Evolutionary conservation across 1,140 invertebrate species (phyloP).

Genomic region (Yoshiicerus persimilis): DNA sequence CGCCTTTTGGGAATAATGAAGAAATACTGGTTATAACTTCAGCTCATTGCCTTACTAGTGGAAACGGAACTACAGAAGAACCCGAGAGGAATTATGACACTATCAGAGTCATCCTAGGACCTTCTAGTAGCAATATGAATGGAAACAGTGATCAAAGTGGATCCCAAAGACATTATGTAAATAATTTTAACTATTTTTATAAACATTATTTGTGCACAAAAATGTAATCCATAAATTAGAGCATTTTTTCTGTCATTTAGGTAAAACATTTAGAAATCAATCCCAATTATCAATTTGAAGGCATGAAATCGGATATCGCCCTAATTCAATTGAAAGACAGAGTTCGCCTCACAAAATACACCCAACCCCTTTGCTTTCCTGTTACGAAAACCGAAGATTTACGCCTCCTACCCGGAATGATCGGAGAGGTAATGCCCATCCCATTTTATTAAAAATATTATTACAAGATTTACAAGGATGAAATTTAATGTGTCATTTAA

Average conservation of each 20-base stretch:
- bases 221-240: too few relatives aligned
- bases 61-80: background rate
- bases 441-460: too few relatives aligned
- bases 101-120: slow-evolving; percentile 17
- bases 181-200: background rate
- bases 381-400: background rate
- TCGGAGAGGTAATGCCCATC: background rate
- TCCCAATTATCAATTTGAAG: slow-evolving; percentile 5
- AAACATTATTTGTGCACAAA: too few relatives aligned
- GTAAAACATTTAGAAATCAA: slow-evolving; percentile 28
- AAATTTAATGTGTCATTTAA: too few relatives aligned
- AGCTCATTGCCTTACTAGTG: slow-evolving; percentile 29
- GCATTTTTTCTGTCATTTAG: background rate
- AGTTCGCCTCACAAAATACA: background rate
- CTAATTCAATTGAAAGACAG: slow-evolving; percentile 21
- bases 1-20: background rate
- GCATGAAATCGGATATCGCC: slow-evolving; percentile 21
- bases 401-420: background rate
- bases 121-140: slow-evolving; percentile 15
- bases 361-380: slow-evolving; percentile 26
- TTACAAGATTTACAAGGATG: too few relatives aligned
- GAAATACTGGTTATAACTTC: slow-evolving; percentile 5
- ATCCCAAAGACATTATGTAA: slow-evolving; percentile 16
- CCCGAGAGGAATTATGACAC: background rate
- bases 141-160: slow-evolving; percentile 8